These are phyloP conservation scores for Drosophila nannoptera DNA, from an alignment of 1,140 invertebrate species.

Conservation along the genomic window DNA sequence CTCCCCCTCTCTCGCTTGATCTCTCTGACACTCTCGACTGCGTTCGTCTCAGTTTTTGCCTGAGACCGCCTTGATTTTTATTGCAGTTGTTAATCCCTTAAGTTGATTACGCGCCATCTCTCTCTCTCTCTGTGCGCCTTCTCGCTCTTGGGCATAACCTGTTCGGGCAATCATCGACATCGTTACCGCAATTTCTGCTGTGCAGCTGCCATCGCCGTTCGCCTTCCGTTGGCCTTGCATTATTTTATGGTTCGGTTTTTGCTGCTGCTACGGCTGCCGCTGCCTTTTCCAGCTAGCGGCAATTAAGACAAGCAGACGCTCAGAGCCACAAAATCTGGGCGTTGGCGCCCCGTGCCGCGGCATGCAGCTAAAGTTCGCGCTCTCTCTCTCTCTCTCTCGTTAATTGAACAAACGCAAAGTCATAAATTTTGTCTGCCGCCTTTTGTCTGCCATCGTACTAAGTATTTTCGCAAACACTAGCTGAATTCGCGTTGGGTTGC, in stretches of 20 bases:
- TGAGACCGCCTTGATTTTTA: conserved; percentile 27
- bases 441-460: conserved; percentile 14
- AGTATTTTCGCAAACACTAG: conserved; percentile 15
- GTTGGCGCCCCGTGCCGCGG: background rate
- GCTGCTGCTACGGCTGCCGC: background rate
- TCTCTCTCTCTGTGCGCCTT: background rate
- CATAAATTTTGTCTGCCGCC: conserved; percentile 16
- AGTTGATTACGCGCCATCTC: conserved; percentile 23
- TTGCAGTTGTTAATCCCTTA: conserved; percentile 48
- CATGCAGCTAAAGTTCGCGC: conserved; percentile 8
- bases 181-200: conserved; percentile 23
- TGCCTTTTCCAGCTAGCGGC: background rate
- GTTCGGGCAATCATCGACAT: conserved; percentile 30
- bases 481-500: conserved; percentile 11
- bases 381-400: conserved; percentile 16
- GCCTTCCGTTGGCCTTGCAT: conserved; percentile 27
- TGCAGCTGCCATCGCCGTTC: background rate
- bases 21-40: background rate
- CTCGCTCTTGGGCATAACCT: conserved; percentile 2
- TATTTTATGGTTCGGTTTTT: conserved; percentile 28
- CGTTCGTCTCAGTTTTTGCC: background rate
- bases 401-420: conserved; percentile 8
- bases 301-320: conserved; percentile 18
- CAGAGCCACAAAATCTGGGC: conserved; percentile 7
- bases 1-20: background rate